These are phyloP conservation scores for Lysandra bellargus DNA, from an alignment of 2,888 invertebrate species.

Conservation along the genomic window DNA sequence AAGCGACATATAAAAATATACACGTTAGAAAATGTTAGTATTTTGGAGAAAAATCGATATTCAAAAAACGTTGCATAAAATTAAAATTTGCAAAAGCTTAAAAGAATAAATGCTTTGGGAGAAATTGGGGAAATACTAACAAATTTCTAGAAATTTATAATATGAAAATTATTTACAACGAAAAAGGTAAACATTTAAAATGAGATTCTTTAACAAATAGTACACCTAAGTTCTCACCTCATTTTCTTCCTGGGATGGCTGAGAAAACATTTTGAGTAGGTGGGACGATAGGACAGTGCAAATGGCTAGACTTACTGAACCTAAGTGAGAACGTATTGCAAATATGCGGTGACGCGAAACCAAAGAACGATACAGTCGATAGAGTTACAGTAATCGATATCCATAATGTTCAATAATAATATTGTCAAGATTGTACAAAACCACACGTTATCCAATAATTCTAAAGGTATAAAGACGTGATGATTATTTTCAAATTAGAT, in stretches of 20 bases:
- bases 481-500: too few relatives aligned
- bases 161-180: constrained; percentile 22
- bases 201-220: constrained; percentile 40
- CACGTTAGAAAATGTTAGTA: constrained; percentile 73
- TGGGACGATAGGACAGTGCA: constrained; percentile 46
- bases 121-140: constrained; percentile 34
- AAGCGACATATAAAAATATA: constrained; percentile 52
- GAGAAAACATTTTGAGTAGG: constrained; percentile 72
- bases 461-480: too few relatives aligned
- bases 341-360: constrained; percentile 45
- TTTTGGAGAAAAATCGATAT: constrained; percentile 72
- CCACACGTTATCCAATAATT: neutral
- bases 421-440: neutral
- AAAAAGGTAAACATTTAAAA: constrained; percentile 34
- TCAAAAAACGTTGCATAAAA: constrained; percentile 56
- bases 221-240: constrained; percentile 58
- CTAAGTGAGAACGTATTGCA: constrained; percentile 42
- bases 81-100: constrained; percentile 67
- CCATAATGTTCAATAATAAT: constrained; percentile 34
- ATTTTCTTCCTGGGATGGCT: constrained; percentile 69
- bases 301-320: constrained; percentile 67
- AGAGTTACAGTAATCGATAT: constrained; percentile 47
- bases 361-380: constrained; percentile 45
- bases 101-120: constrained; percentile 39
- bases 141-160: constrained; percentile 26